Conservation (phyloP, 2,113 vertebrate genomes). For the Dryoscopus gambensis region DNA sequence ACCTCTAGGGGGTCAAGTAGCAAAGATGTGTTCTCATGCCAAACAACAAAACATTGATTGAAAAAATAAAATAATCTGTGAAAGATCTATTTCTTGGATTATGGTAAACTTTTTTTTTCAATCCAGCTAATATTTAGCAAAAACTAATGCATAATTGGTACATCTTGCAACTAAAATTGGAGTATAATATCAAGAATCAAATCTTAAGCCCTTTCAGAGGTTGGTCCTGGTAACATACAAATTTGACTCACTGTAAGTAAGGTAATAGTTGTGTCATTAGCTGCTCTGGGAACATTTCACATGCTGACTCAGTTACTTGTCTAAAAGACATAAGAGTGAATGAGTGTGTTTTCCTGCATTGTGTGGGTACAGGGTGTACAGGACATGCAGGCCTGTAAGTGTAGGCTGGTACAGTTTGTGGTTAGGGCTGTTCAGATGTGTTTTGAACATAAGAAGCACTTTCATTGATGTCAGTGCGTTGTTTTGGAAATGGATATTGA, state of each 20-base stretch:
- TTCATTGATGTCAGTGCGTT: not conserved
- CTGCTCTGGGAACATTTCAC: not conserved
- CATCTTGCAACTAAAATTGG: not conserved
- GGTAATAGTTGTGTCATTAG: not conserved
- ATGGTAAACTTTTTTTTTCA: not conserved
- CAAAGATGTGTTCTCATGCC: not conserved
- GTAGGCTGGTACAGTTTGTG: not conserved
- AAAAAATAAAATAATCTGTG: not conserved
- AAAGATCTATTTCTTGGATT: fast-evolving
- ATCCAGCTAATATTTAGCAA: not conserved
- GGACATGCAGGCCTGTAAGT: not conserved
- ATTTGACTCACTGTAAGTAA: not conserved
- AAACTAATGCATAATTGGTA: not conserved
- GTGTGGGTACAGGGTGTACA: not conserved
- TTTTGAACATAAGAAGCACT: not conserved
- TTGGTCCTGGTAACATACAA: not conserved
- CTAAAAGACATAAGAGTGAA: not conserved
- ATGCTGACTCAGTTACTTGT: not conserved
- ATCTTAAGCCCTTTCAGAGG: not conserved
- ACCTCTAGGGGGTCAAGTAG: not conserved
- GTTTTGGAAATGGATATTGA: not conserved
- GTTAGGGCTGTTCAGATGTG: not conserved
- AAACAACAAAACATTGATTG: not conserved
- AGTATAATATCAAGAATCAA: not conserved
- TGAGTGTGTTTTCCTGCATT: not conserved